A percentile compares a stretch with the other conserved stretches of the same genome.
Conservation (phyloP, 2,797 vertebrate species). For the Lophura swinhoii region DNA sequence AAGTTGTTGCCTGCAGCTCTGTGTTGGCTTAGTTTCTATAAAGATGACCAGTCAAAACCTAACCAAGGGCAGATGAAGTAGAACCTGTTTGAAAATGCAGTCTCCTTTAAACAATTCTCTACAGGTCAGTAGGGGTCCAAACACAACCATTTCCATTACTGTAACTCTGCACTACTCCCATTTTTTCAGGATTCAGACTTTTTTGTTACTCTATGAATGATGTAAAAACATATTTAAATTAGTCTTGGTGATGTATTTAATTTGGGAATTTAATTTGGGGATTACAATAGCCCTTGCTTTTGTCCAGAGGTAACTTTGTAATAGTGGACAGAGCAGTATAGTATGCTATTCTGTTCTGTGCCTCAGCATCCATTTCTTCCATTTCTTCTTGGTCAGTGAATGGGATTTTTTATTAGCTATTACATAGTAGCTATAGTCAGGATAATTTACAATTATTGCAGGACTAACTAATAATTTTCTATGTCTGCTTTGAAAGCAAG, state of each 20-base stretch:
- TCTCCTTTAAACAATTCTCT: neutral
- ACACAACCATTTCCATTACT: neutral
- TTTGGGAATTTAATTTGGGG: neutral
- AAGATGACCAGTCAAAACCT: constrained; percentile 21
- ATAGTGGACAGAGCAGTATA: neutral
- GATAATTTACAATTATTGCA: neutral
- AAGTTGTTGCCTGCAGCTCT: constrained; percentile 44
- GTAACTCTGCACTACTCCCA: neutral
- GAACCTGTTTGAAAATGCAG: neutral
- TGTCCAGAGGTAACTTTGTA: neutral
- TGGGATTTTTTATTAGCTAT: neutral
- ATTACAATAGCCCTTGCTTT: neutral
- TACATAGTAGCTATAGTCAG: neutral
- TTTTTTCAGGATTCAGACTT: neutral
- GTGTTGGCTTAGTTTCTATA: constrained; percentile 23
- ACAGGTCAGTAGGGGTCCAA: neutral
- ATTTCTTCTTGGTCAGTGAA: neutral
- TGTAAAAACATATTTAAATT: neutral
- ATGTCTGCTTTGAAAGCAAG: neutral
- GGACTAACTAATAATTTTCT: neutral
- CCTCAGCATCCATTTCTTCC: neutral
- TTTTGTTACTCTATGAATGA: neutral
- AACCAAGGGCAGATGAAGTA: neutral
- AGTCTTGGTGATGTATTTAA: neutral
- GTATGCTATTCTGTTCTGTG: neutral